Conservation (phyloP, 2,888 invertebrate genomes). For the Lepidocyrtinus sp. region DNA sequence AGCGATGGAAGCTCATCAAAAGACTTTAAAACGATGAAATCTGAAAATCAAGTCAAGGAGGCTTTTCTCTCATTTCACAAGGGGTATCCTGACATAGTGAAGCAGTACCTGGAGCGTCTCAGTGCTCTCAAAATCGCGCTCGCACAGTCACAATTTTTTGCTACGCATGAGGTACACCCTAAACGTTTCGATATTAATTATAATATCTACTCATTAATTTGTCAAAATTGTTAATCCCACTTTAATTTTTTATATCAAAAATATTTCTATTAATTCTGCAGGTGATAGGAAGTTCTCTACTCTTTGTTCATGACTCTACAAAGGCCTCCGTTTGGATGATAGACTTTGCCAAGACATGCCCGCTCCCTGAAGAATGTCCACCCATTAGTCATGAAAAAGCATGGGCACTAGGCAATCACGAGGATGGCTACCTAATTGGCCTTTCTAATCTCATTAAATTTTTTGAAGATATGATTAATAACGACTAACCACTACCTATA, state of each 20-base stretch:
- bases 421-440: conserved; percentile 95
- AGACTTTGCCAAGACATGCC: conserved; percentile 91
- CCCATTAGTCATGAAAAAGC: conserved; percentile 84
- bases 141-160: conserved; percentile 90
- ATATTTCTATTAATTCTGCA: conserved; percentile 71
- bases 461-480: conserved; percentile 74
- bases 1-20: conserved; percentile 92
- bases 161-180: conserved; percentile 82
- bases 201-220: neutral
- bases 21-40: conserved; percentile 95
- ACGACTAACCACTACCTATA: conserved; percentile 15
- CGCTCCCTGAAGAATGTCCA: conserved; percentile 81
- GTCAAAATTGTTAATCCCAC: neutral
- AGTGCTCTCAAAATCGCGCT: conserved; percentile 87
- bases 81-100: conserved; percentile 82
- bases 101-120: conserved; percentile 84
- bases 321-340: conserved; percentile 96
- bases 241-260: neutral
- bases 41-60: conserved; percentile 82
- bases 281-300: conserved; percentile 93
- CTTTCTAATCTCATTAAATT: conserved; percentile 91
- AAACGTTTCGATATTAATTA: neutral
- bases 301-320: conserved; percentile 93
- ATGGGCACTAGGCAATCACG: conserved; percentile 95
- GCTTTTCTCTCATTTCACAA: conserved; percentile 87